Conservation (phyloP, 1,140 invertebrate genomes). For the Copidosoma floridanum region DNA sequence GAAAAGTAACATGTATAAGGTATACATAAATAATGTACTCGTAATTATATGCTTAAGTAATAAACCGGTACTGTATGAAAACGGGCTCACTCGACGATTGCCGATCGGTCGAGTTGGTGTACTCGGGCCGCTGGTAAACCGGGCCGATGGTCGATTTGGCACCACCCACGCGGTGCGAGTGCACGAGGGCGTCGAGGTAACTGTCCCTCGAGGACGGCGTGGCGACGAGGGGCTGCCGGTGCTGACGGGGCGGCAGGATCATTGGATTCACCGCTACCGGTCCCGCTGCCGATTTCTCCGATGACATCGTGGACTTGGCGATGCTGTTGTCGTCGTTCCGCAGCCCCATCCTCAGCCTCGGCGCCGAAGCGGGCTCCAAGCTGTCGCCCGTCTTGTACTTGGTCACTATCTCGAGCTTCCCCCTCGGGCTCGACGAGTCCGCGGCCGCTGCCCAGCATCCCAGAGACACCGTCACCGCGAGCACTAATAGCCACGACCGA, state of each 20-base stretch:
- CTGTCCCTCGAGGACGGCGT: slow-evolving; percentile 39
- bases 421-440: no score
- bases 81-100: slow-evolving; percentile 40
- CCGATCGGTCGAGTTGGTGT: no score
- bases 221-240: not conserved
- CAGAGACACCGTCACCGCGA: no score
- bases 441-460: no score
- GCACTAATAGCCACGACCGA: no score
- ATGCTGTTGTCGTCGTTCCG: slow-evolving; percentile 1
- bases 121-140: no score
- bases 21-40: no score
- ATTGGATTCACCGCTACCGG: not conserved
- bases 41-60: not conserved
- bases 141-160: slow-evolving; percentile 44
- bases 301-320: not conserved
- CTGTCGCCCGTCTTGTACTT: no score
- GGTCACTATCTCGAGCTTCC: no score
- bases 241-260: not conserved
- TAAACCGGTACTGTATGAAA: slow-evolving; percentile 33
- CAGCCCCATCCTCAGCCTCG: slow-evolving; percentile 31
- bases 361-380: no score
- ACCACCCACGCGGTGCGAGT: no score
- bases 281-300: not conserved
- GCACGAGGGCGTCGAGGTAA: slow-evolving; percentile 53
- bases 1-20: not conserved